Conservation (phyloP, 2,888 invertebrate species). For the Busseola fusca region DNA sequence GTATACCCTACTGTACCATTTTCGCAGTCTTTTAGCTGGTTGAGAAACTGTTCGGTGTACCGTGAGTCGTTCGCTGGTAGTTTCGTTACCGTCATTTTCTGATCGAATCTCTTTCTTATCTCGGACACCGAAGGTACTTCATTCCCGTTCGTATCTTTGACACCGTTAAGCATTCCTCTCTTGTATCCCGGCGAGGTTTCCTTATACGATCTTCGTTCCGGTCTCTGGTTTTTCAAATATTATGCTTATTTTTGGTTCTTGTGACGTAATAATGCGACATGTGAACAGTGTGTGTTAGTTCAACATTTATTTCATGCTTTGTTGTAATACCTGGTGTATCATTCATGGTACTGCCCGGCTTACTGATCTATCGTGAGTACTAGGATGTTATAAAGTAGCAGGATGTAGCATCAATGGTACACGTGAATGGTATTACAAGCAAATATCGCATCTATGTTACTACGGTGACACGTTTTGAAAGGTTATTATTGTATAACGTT, state of each 20-base stretch:
- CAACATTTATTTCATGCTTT: conserved; percentile 75
- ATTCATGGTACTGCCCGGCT: conserved; percentile 51
- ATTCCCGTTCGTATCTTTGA: conserved; percentile 90
- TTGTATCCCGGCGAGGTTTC: conserved; percentile 81
- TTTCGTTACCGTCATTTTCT: conserved; percentile 86
- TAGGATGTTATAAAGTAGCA: conserved; percentile 40
- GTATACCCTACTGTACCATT: conserved; percentile 81
- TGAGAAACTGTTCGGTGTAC: conserved; percentile 81
- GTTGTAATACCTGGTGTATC: conserved; percentile 65
- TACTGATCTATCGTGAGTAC: conserved; percentile 19
- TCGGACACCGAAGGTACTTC: conserved; percentile 89
- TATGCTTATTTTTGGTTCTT: conserved; percentile 74
- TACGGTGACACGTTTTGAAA: conserved; percentile 64
- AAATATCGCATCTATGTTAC: conserved; percentile 65
- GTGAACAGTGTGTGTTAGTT: conserved; percentile 87
- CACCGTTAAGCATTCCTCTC: conserved; percentile 82
- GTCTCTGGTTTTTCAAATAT: conserved; percentile 78
- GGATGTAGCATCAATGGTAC: conserved; percentile 59
- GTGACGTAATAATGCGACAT: conserved; percentile 70
- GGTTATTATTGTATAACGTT: conserved; percentile 27
- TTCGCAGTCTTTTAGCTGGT: conserved; percentile 82
- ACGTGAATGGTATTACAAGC: conserved; percentile 64
- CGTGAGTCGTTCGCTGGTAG: conserved; percentile 82
- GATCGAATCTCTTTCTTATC: conserved; percentile 89
- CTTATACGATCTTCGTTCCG: conserved; percentile 84